Percentiles rank a stretch among this genome's conserved stretches.
Conservation (phyloP, 1,140 invertebrate species). For the Pseudoatta argentina region DNA sequence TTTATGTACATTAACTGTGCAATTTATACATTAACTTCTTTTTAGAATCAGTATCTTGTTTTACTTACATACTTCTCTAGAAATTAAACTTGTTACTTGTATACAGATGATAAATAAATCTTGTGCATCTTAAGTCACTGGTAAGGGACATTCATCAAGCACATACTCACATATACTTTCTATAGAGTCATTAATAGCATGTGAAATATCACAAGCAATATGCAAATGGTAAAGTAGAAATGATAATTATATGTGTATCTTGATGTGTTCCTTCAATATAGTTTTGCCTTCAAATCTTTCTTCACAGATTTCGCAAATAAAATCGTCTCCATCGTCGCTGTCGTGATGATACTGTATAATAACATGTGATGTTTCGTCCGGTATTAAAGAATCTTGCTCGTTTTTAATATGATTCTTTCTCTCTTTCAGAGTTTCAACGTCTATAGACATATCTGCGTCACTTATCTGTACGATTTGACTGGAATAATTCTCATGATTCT, state of each 20-base stretch:
- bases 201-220: slow-evolving; percentile 71
- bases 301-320: slow-evolving; percentile 83
- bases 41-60: background rate
- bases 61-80: background rate
- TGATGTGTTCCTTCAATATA: slow-evolving; percentile 84
- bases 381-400: slow-evolving; percentile 66
- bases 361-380: slow-evolving; percentile 63
- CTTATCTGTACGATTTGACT: slow-evolving; percentile 78
- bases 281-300: slow-evolving; percentile 82
- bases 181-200: slow-evolving; percentile 57
- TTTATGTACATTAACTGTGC: slow-evolving; percentile 6
- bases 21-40: slow-evolving; percentile 24
- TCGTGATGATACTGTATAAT: slow-evolving; percentile 73
- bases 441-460: slow-evolving; percentile 65
- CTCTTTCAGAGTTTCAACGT: slow-evolving; percentile 66
- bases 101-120: background rate
- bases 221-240: slow-evolving; percentile 58
- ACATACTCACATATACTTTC: slow-evolving; percentile 19
- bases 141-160: background rate
- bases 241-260: slow-evolving; percentile 83
- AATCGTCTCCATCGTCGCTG: slow-evolving; percentile 75
- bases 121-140: slow-evolving; percentile 3
- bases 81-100: slow-evolving; percentile 1
- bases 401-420: slow-evolving; percentile 64
- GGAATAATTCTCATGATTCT: slow-evolving; percentile 79